Evolutionary conservation across 2,888 invertebrate species (phyloP).

Genomic region (Troides aeacus): DNA sequence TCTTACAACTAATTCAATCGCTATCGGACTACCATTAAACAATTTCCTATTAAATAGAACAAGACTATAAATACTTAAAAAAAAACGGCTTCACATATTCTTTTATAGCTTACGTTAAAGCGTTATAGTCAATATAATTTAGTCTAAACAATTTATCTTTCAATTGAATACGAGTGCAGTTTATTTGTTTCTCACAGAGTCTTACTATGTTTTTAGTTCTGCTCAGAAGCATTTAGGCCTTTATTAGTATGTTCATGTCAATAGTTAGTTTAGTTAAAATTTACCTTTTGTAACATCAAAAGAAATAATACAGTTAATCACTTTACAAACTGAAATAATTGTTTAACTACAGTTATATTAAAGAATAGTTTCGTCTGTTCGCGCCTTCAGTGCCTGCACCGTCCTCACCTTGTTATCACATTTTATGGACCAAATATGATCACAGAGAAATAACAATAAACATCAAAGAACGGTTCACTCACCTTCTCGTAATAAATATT

Average conservation of each 20-base stretch:
- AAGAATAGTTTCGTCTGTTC: not conserved
- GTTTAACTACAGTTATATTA: not conserved
- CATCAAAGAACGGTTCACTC: not conserved
- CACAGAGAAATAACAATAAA: conserved; percentile 1
- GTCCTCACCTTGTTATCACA: not conserved
- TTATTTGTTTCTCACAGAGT: conserved; percentile 17
- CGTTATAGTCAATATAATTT: conserved; percentile 12
- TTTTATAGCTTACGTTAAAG: conserved; percentile 12
- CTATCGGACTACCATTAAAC: conserved; percentile 14
- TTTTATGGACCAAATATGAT: not conserved
- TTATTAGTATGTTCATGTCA: conserved; percentile 10
- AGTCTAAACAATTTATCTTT: conserved; percentile 9
- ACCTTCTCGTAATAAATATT: not conserved
- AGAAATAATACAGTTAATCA: not conserved
- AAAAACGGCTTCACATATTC: not conserved
- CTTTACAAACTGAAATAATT: not conserved
- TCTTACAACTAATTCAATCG: conserved; percentile 19
- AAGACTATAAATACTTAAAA: conserved; percentile 8
- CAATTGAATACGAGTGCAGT: not conserved
- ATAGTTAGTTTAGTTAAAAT: not conserved
- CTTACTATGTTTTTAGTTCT: conserved; percentile 19
- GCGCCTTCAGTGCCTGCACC: conserved; percentile 11
- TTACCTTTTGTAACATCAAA: not conserved
- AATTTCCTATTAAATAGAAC: conserved; percentile 6
- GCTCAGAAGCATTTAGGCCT: conserved; percentile 23